Percentiles rank a stretch among this genome's conserved stretches.
These are phyloP conservation scores for Urocynchramus pylzowi DNA, from an alignment of 2,113 vertebrate genomes.

Conservation along the genomic window DNA sequence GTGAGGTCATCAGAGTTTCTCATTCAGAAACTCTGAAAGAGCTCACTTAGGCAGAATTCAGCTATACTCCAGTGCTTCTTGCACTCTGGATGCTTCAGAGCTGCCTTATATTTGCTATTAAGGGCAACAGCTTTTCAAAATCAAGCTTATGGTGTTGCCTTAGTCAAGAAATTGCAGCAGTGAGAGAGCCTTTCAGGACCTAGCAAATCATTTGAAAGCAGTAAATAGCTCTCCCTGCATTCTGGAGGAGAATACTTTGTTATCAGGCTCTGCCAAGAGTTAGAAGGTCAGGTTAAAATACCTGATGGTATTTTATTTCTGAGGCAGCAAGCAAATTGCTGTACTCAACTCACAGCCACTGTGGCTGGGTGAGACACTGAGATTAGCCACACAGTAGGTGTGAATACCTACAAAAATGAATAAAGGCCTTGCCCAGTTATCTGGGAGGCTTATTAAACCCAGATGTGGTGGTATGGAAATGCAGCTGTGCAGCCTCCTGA, in stretches of 20 bases:
- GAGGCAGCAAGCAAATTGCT: background rate
- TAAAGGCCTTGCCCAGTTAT: background rate
- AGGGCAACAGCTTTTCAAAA: constrained; percentile 36
- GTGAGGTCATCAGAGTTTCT: constrained; percentile 21
- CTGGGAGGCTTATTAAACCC: background rate
- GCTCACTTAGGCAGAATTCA: background rate
- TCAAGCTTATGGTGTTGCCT: background rate
- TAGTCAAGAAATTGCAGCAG: constrained; percentile 11
- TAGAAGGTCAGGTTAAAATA: background rate
- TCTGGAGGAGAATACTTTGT: background rate
- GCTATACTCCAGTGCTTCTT: background rate
- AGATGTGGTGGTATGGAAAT: background rate
- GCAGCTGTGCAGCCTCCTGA: background rate
- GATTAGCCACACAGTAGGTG: background rate
- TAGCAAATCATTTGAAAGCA: background rate
- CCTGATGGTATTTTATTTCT: background rate
- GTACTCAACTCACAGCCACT: background rate
- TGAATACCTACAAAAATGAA: background rate
- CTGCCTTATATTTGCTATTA: background rate
- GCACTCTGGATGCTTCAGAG: background rate
- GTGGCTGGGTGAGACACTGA: background rate
- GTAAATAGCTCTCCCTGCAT: background rate
- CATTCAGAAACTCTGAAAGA: background rate
- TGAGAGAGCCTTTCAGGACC: background rate
- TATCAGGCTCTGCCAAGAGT: background rate